Evolutionary conservation across 2,888 invertebrate genomes (phyloP).

Genomic region (Pharmacophagus antenor): DNA sequence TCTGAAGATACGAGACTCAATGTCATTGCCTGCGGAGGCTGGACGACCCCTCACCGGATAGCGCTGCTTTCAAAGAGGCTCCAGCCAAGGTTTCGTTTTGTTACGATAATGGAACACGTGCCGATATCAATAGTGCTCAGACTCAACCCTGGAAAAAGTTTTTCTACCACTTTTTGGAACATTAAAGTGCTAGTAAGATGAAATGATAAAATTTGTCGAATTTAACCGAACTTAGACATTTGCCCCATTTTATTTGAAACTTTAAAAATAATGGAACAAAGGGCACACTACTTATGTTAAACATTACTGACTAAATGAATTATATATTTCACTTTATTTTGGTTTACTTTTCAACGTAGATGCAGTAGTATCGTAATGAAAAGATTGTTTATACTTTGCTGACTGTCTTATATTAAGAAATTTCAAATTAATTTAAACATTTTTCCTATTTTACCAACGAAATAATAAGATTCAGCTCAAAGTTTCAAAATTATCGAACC

Average conservation of each 20-base stretch:
- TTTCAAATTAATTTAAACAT: too few species aligned
- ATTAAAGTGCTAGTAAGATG: neutral
- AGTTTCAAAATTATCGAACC: too few species aligned
- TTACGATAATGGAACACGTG: constrained; percentile 63
- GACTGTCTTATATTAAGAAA: too few species aligned
- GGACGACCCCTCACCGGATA: constrained; percentile 40
- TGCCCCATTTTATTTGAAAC: too few species aligned
- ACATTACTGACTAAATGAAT: neutral
- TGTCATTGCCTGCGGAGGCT: constrained; percentile 31
- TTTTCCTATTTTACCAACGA: too few species aligned
- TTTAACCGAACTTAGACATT: too few species aligned
- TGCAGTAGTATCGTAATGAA: too few species aligned
- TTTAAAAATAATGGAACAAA: too few species aligned
- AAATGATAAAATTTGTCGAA: too few species aligned
- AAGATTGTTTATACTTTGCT: too few species aligned
- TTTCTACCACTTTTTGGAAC: neutral
- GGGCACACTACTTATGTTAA: neutral
- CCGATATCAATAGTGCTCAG: constrained; percentile 27
- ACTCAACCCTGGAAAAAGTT: neutral
- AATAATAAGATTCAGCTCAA: too few species aligned
- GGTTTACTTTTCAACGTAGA: too few species aligned
- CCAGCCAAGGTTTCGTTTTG: constrained; percentile 54
- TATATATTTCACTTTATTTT: neutral
- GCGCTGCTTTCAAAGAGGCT: constrained; percentile 38
- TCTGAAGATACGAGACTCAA: constrained; percentile 36